Evolutionary conservation across 1,140 invertebrate species (phyloP).

Genomic region (Bombus sibiricus): DNA sequence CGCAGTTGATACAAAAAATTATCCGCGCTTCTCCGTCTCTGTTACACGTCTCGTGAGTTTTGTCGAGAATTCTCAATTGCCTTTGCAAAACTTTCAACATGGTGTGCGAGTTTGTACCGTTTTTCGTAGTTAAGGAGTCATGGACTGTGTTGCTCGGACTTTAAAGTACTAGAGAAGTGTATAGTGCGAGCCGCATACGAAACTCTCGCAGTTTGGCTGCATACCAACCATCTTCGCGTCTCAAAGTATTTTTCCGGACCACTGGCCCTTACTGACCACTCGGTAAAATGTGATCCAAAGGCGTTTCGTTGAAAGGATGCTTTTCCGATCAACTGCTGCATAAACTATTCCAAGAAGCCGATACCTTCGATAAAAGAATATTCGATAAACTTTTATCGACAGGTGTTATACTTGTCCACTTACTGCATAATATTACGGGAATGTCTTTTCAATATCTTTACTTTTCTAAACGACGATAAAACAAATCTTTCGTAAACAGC

Average conservation of each 20-base stretch:
- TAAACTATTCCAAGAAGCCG: conserved; percentile 9
- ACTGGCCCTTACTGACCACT: not conserved
- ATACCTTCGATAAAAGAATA: not conserved
- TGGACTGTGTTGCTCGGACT: conserved; percentile 45
- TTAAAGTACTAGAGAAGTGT: conserved; percentile 50
- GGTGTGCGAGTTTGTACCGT: conserved; percentile 54
- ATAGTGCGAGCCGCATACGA: conserved; percentile 35
- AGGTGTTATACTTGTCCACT: not conserved
- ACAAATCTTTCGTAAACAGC: not conserved
- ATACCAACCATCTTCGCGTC: not conserved
- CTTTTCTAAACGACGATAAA: not conserved
- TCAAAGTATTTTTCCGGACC: conserved; percentile 15
- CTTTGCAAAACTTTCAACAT: conserved; percentile 51
- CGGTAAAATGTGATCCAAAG: conserved; percentile 38
- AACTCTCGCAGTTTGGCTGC: conserved; percentile 7
- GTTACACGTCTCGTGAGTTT: conserved; percentile 46
- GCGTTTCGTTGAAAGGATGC: not conserved
- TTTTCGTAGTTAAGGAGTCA: conserved; percentile 60
- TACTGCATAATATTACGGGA: not conserved
- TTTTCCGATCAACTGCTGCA: not conserved
- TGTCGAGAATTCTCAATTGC: conserved; percentile 55
- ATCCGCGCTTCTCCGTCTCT: not conserved
- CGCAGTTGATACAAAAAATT: conserved; percentile 32
- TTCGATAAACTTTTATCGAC: conserved; percentile 1
- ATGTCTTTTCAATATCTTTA: not conserved